A percentile compares a stretch with the other conserved stretches of the same genome.
Conservation (phyloP, 2,797 vertebrate species). For the Simalia tracyae region DNA sequence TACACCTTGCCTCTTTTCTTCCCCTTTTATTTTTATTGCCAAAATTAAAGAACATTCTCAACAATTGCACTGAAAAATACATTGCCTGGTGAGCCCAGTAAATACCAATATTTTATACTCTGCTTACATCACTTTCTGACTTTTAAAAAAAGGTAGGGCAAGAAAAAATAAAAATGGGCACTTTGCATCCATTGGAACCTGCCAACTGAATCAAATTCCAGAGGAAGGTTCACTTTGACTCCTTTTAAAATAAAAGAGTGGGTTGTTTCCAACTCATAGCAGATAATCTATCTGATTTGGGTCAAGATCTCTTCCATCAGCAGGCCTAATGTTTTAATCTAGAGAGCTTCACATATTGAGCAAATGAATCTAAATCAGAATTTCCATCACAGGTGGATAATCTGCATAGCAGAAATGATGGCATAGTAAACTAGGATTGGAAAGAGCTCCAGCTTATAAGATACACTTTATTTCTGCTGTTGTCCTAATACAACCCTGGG, state of each 20-base stretch:
- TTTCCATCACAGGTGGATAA: neutral
- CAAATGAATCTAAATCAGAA: neutral
- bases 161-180: neutral
- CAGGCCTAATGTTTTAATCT: neutral
- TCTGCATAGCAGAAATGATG: neutral
- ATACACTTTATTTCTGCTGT: neutral
- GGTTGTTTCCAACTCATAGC: slow-evolving; percentile 3
- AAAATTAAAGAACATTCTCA: slow-evolving; percentile 73
- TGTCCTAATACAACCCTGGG: neutral
- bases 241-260: neutral
- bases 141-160: neutral
- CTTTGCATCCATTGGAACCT: slow-evolving; percentile 39
- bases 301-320: slow-evolving; percentile 8
- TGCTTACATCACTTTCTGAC: slow-evolving; percentile 56
- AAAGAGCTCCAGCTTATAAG: neutral
- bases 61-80: slow-evolving; percentile 75
- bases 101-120: slow-evolving; percentile 69
- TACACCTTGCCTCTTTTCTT: slow-evolving; percentile 54
- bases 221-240: slow-evolving; percentile 29
- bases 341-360: neutral
- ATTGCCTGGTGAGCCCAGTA: slow-evolving; percentile 72
- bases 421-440: neutral
- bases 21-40: slow-evolving; percentile 71
- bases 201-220: slow-evolving; percentile 4
- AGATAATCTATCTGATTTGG: slow-evolving; percentile 10